Conservation (phyloP, 1,140 invertebrate species). For the Apis dorsata region DNA sequence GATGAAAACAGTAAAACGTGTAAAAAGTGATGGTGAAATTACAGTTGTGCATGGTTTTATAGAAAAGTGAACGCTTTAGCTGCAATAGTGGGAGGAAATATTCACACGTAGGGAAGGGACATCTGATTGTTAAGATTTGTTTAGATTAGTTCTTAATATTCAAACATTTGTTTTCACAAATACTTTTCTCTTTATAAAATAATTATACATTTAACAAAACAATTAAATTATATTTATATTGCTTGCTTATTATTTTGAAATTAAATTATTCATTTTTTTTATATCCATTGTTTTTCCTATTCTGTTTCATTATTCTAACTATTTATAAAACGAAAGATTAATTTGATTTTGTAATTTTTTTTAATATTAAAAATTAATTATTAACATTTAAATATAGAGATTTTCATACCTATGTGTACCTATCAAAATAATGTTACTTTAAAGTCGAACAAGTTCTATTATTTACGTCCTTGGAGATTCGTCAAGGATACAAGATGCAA, state of each 20-base stretch:
- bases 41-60: conserved; percentile 68
- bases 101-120: conserved; percentile 58
- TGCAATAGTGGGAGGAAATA: conserved; percentile 68
- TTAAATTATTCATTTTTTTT: no score
- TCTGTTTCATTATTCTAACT: no score
- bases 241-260: not conserved
- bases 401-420: not conserved
- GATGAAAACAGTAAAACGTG: conserved; percentile 47
- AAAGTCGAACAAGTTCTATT: conserved; percentile 21
- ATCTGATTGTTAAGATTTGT: conserved; percentile 21
- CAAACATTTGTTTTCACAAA: not conserved
- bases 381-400: not conserved
- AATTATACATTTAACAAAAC: no score
- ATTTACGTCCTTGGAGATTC: conserved; percentile 65
- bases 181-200: not conserved
- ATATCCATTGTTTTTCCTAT: no score
- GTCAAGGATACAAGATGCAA: conserved; percentile 68
- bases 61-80: conserved; percentile 73
- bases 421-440: conserved; percentile 49
- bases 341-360: no score
- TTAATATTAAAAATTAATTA: no score
- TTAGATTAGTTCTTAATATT: conserved; percentile 54
- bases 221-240: no score
- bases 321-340: no score
- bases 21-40: conserved; percentile 69